phyloP scores from a whole-genome alignment of 2,797 vertebrate genomes.

The Psittacula derbiana region DNA sequence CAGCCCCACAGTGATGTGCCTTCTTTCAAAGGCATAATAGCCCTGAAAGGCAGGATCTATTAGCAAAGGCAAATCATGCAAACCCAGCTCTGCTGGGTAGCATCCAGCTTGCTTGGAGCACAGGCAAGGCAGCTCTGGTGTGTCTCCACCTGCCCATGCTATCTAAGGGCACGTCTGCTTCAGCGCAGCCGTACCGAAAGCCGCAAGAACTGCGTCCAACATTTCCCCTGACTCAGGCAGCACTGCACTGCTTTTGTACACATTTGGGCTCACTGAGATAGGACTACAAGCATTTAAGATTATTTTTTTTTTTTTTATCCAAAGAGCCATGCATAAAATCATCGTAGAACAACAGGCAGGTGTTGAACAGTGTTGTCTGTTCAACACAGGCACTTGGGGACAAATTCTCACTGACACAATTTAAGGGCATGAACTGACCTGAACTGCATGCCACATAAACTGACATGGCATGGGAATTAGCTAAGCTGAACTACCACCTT shows the following conservation, averaged over 20 bases:
- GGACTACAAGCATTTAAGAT: neutral
- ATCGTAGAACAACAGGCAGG: rapidly evolving
- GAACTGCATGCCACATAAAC: neutral
- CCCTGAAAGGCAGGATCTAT: neutral
- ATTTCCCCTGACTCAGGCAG: neutral
- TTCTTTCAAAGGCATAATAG: neutral
- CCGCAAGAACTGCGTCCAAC: neutral
- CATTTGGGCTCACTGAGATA: neutral
- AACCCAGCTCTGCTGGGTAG: neutral
- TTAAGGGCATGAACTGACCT: neutral
- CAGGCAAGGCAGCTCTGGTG: neutral
- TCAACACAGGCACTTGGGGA: neutral
- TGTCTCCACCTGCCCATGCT: neutral
- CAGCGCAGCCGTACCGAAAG: neutral
- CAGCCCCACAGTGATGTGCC: neutral
- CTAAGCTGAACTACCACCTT: neutral
- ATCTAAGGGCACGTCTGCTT: neutral
- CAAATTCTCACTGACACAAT: neutral
- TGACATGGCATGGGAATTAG: neutral
- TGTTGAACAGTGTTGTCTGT: neutral
- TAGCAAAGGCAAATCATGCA: neutral
- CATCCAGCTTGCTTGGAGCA: slow-evolving; percentile 8
- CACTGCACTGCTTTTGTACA: neutral
- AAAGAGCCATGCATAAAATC: neutral
- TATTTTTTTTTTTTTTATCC: neutral